phyloP scores from a whole-genome alignment of 1,140 invertebrate species.

The Branchinecta lindahli region DNA sequence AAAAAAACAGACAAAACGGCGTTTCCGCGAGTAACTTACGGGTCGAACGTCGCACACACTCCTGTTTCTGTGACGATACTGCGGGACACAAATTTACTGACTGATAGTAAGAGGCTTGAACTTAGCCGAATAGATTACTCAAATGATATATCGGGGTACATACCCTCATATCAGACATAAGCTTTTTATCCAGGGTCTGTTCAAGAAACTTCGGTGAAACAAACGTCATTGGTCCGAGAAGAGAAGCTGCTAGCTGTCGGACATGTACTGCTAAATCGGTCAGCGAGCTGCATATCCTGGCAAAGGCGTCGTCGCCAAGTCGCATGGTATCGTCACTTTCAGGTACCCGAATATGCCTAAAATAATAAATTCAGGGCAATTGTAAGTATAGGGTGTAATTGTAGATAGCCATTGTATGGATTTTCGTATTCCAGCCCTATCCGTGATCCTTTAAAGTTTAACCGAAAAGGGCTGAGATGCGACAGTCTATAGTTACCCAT shows the following conservation, averaged over 20 bases:
- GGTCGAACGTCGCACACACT: too few relatives aligned
- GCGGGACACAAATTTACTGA: too few relatives aligned
- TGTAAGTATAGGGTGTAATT: not conserved
- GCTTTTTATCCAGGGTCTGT: slow-evolving; percentile 93
- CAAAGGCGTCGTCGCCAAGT: slow-evolving; percentile 91
- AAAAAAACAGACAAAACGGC: slow-evolving; percentile 18
- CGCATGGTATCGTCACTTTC: slow-evolving; percentile 54
- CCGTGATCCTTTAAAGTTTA: too few relatives aligned
- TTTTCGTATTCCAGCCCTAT: too few relatives aligned
- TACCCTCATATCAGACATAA: slow-evolving; percentile 90
- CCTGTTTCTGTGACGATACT: too few relatives aligned
- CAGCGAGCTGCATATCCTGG: slow-evolving; percentile 78
- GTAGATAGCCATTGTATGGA: too few relatives aligned
- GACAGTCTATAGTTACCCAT: too few relatives aligned
- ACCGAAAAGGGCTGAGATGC: too few relatives aligned
- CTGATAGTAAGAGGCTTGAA: too few relatives aligned
- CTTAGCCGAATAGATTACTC: too few relatives aligned
- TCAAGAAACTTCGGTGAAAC: slow-evolving; percentile 79
- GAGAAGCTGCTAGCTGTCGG: slow-evolving; percentile 55
- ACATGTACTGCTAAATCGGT: slow-evolving; percentile 73
- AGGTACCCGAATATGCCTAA: slow-evolving; percentile 43
- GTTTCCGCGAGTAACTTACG: too few relatives aligned
- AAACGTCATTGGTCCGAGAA: slow-evolving; percentile 66
- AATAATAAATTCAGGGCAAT: slow-evolving; percentile 23
- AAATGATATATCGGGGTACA: slow-evolving; percentile 15